Percentiles rank a stretch among this genome's conserved stretches.
These are phyloP conservation scores for Chiridota heheva DNA, from an alignment of 35 echinoderm and acorn worm genomes.

Conservation along the genomic window DNA sequence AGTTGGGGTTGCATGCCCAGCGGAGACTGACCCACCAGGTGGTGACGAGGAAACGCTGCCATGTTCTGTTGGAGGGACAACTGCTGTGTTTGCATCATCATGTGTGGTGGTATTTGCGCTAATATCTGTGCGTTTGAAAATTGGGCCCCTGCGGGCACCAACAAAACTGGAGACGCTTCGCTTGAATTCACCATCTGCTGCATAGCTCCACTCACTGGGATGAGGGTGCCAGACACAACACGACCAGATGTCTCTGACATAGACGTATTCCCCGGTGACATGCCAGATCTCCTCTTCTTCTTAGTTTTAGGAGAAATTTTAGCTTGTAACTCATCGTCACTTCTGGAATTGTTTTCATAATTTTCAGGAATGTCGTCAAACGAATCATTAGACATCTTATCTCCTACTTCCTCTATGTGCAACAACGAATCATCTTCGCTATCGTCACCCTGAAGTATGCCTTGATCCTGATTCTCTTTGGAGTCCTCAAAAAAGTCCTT, in stretches of 20 bases:
- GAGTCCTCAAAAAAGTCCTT: background rate
- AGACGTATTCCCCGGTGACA: background rate
- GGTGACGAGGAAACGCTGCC: conserved; percentile 33
- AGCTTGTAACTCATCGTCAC: background rate
- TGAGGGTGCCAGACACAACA: background rate
- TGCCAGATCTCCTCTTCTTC: background rate
- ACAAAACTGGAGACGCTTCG: background rate
- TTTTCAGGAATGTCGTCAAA: background rate
- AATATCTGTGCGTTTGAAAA: conserved; percentile 29
- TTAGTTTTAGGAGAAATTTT: background rate
- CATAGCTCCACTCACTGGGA: background rate
- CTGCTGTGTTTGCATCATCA: conserved; percentile 51
- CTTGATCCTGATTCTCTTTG: background rate
- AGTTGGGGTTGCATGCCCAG: conserved; percentile 40
- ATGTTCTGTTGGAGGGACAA: conserved; percentile 36
- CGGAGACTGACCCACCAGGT: conserved; percentile 23
- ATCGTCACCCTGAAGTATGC: background rate
- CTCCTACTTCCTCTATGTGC: conserved; percentile 17
- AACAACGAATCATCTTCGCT: conserved; percentile 7
- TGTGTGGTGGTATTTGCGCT: conserved; percentile 21
- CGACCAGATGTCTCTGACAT: conserved; percentile 5
- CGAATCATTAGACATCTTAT: conserved; percentile 23
- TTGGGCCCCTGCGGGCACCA: conserved; percentile 26
- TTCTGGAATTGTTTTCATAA: background rate
- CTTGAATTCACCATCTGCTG: background rate